phyloP scores from a whole-genome alignment of 2,113 vertebrate genomes.

The Tachysurus fulvidraco region DNA sequence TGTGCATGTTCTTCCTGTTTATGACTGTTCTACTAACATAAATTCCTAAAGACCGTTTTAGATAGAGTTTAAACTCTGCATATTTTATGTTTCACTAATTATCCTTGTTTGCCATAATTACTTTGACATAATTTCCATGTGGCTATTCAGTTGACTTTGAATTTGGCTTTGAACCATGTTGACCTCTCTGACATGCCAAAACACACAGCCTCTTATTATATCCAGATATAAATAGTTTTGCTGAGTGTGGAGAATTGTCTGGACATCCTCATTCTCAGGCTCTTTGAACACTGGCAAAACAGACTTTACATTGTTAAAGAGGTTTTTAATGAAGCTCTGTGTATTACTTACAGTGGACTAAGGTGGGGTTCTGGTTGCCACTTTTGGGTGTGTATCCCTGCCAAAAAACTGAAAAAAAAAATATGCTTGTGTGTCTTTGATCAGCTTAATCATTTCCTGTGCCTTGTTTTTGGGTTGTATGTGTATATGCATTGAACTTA shows the following conservation, averaged over 20 bases:
- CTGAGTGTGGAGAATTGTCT: slow-evolving; percentile 49
- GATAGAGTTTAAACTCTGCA: slow-evolving; percentile 14
- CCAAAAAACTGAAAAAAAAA: slow-evolving; percentile 1
- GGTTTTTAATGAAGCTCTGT: slow-evolving; percentile 14
- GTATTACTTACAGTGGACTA: slow-evolving; percentile 35
- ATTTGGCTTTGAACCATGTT: slow-evolving; percentile 38
- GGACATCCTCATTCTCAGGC: slow-evolving; percentile 44
- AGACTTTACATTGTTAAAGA: slow-evolving; percentile 29
- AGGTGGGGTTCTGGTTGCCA: slow-evolving; percentile 54
- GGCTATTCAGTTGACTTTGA: slow-evolving; percentile 48
- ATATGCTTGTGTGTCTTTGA: not conserved
- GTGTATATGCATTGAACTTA: not conserved
- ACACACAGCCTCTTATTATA: slow-evolving; percentile 55
- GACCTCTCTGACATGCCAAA: slow-evolving; percentile 44
- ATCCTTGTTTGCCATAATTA: slow-evolving; percentile 45
- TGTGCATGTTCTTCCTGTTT: not conserved
- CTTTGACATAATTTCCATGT: slow-evolving; percentile 40
- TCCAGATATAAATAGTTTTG: slow-evolving; percentile 52
- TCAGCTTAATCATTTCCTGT: not conserved
- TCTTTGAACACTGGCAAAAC: slow-evolving; percentile 34
- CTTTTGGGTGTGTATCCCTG: slow-evolving; percentile 29
- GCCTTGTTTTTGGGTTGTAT: not conserved
- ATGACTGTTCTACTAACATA: not conserved
- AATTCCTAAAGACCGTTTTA: slow-evolving; percentile 20
- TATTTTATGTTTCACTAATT: slow-evolving; percentile 44